Evolutionary conservation across 2,888 invertebrate species (phyloP).

Genomic region (Parochlus steinenii): DNA sequence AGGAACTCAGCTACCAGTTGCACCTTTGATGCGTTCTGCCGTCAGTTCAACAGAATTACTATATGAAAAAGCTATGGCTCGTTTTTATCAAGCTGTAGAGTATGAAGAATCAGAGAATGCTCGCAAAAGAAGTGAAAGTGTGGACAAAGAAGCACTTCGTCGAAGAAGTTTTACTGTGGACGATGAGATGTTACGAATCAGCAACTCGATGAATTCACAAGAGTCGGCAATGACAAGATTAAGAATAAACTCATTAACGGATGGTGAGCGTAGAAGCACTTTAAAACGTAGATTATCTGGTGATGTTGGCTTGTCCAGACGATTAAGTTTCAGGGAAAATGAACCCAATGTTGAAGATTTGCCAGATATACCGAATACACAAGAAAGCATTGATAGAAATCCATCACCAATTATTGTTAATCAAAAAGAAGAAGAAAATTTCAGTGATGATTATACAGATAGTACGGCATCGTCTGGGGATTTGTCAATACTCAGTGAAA

Average conservation of each 20-base stretch:
- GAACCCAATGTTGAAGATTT: slow-evolving; percentile 20
- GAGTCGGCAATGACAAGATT: slow-evolving; percentile 24
- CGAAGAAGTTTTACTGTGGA: slow-evolving; percentile 15
- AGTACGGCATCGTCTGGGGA: slow-evolving; percentile 39
- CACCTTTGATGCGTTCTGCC: slow-evolving; percentile 45
- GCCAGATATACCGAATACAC: slow-evolving; percentile 20
- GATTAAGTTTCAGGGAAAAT: slow-evolving; percentile 19
- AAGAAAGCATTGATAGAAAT: slow-evolving; percentile 2
- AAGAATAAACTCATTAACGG: slow-evolving; percentile 35
- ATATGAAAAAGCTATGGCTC: slow-evolving; percentile 65
- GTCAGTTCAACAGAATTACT: slow-evolving; percentile 70
- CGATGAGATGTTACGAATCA: slow-evolving; percentile 18
- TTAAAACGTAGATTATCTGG: slow-evolving; percentile 33
- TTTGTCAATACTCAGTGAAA: slow-evolving; percentile 4
- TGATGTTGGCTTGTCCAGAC: slow-evolving; percentile 29
- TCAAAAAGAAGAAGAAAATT: slow-evolving; percentile 20
- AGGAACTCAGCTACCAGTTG: slow-evolving; percentile 41
- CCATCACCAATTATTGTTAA: background rate
- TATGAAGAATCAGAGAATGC: slow-evolving; percentile 48
- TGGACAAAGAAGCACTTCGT: slow-evolving; percentile 11
- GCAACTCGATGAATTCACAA: slow-evolving; percentile 17
- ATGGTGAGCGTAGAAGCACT: slow-evolving; percentile 31
- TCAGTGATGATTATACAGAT: slow-evolving; percentile 45
- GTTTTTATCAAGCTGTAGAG: slow-evolving; percentile 62
- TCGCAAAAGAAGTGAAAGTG: slow-evolving; percentile 22